These are phyloP conservation scores for Cheilosia impressa DNA, from an alignment of 2,888 invertebrate genomes.

Conservation along the genomic window DNA sequence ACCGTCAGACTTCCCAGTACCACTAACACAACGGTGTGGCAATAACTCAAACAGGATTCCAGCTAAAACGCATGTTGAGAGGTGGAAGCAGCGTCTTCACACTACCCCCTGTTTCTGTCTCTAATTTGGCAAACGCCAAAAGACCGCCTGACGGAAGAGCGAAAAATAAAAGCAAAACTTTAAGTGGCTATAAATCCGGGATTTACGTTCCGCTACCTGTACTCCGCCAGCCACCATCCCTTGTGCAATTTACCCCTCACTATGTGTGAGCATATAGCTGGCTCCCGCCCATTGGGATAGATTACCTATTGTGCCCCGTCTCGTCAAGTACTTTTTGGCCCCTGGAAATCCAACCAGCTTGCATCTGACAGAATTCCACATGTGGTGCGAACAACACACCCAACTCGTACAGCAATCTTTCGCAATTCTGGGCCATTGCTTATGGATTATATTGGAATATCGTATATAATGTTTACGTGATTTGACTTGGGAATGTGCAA, in stretches of 20 bases:
- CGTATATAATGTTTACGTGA: slow-evolving; percentile 82
- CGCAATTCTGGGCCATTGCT: slow-evolving; percentile 72
- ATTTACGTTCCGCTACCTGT: slow-evolving; percentile 72
- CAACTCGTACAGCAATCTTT: slow-evolving; percentile 70
- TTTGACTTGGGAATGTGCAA: slow-evolving; percentile 72
- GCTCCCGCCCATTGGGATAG: slow-evolving; percentile 54
- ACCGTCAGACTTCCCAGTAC: slow-evolving; percentile 41
- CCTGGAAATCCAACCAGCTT: slow-evolving; percentile 48
- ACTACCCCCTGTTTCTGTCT: slow-evolving; percentile 33
- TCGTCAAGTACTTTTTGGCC: slow-evolving; percentile 50
- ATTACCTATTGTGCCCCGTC: slow-evolving; percentile 66
- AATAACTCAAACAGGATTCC: slow-evolving; percentile 73
- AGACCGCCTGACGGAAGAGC: slow-evolving; percentile 37
- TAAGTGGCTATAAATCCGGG: slow-evolving; percentile 83
- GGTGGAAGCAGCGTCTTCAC: slow-evolving; percentile 14
- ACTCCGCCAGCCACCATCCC: slow-evolving; percentile 10
- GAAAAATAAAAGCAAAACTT: slow-evolving; percentile 79
- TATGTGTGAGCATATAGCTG: slow-evolving; percentile 7
- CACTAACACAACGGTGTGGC: slow-evolving; percentile 41
- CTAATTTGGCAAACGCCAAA: slow-evolving; percentile 61
- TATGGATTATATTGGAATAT: slow-evolving; percentile 82
- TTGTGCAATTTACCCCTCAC: slow-evolving; percentile 29
- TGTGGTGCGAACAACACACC: slow-evolving; percentile 63
- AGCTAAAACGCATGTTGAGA: slow-evolving; percentile 55
- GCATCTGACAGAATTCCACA: slow-evolving; percentile 66